phyloP scores from a whole-genome alignment of 2,113 vertebrate species.

The Neotragus moschatus region DNA sequence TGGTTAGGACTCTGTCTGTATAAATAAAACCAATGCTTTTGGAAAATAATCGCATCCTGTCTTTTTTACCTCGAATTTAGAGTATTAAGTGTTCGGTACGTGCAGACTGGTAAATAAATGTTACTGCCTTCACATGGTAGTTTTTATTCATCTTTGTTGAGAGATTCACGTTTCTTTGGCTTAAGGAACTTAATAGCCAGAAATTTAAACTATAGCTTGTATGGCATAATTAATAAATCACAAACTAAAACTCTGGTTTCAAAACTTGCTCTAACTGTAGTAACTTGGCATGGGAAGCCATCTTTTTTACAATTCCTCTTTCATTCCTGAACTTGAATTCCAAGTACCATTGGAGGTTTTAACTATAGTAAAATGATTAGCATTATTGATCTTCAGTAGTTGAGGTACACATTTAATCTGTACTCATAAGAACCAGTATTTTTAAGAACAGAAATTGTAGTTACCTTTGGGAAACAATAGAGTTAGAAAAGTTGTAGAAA shows the following conservation, averaged over 20 bases:
- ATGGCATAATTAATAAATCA: background rate
- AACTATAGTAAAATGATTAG: background rate
- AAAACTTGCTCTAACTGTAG: background rate
- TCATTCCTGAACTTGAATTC: background rate
- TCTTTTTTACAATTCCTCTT: background rate
- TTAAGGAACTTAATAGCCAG: background rate
- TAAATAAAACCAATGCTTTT: conserved; percentile 86
- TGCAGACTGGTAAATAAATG: background rate
- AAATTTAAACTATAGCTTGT: background rate
- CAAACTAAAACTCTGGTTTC: background rate
- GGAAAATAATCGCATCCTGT: conserved; percentile 73
- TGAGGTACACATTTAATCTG: background rate
- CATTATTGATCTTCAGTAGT: background rate
- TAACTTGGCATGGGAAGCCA: background rate
- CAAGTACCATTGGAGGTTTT: background rate
- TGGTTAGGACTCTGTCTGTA: conserved; percentile 83
- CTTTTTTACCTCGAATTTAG: conserved; percentile 1
- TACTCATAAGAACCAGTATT: background rate
- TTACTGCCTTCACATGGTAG: background rate
- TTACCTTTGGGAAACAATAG: background rate
- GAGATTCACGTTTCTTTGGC: background rate
- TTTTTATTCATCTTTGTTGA: conserved; percentile 1
- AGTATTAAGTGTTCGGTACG: background rate
- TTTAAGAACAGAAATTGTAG: background rate
- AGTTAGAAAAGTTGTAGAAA: background rate